Evolutionary conservation across 2,888 invertebrate species (phyloP).

Genomic region (Liopterus haemorrhoidalis): DNA sequence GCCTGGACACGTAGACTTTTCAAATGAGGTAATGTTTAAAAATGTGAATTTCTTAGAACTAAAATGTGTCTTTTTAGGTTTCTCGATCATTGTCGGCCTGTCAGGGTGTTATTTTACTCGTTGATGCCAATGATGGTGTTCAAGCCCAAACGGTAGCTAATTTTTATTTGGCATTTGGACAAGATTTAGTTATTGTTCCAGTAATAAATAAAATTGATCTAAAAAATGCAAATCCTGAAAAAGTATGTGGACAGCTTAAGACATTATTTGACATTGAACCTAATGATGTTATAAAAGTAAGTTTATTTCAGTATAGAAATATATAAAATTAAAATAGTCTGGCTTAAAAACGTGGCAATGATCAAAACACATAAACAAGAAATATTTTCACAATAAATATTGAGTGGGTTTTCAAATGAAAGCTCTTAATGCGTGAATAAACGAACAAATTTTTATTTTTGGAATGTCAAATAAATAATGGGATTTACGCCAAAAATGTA

Average conservation of each 20-base stretch:
- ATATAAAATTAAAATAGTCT: too few relatives aligned
- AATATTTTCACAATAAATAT: too few relatives aligned
- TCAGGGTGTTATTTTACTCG: conserved; percentile 88
- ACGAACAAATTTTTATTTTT: too few relatives aligned
- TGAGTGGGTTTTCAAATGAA: too few relatives aligned
- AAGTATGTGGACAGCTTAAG: conserved; percentile 71
- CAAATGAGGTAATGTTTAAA: conserved; percentile 78
- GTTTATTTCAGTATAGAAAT: conserved; percentile 13
- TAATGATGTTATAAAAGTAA: conserved; percentile 66
- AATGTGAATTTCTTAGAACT: neutral
- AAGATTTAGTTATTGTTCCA: conserved; percentile 78
- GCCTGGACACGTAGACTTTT: conserved; percentile 97
- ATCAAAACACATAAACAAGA: too few relatives aligned
- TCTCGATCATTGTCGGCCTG: conserved; percentile 86
- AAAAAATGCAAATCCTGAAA: conserved; percentile 81
- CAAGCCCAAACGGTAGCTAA: conserved; percentile 98
- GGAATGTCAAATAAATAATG: too few relatives aligned
- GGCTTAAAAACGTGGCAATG: too few relatives aligned
- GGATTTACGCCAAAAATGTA: too few relatives aligned
- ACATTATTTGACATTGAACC: conserved; percentile 76
- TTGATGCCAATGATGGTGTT: conserved; percentile 93
- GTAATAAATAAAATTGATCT: conserved; percentile 96
- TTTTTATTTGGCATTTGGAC: conserved; percentile 81
- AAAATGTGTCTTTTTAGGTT: conserved; percentile 54
- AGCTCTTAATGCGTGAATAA: too few relatives aligned